Evolutionary conservation across 2,888 invertebrate genomes (phyloP).

Genomic region (Atrina japonica): DNA sequence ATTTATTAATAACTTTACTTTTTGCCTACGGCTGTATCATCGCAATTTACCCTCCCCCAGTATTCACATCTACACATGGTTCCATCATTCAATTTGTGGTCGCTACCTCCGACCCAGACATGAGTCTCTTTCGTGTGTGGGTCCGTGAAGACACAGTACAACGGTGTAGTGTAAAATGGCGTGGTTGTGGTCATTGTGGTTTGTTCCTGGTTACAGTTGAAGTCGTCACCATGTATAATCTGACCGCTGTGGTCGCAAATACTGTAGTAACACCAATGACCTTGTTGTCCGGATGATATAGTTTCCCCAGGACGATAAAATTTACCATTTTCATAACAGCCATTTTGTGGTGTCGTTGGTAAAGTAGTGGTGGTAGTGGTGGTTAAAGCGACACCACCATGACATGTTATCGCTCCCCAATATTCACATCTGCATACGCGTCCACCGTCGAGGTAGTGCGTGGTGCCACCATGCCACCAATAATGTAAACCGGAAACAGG

Average conservation of each 20-base stretch:
- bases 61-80: constrained; percentile 22
- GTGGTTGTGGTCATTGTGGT: constrained; percentile 11
- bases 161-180: constrained; percentile 3
- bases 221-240: constrained; percentile 7
- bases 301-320: constrained; percentile 14
- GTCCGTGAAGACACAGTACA: constrained; percentile 19
- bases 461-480: no score
- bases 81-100: constrained; percentile 12
- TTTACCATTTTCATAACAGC: constrained; percentile 2
- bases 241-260: constrained; percentile 8
- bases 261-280: constrained; percentile 14
- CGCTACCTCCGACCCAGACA: constrained; percentile 24
- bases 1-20: no score
- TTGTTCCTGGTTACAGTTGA: constrained; percentile 1
- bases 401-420: no score
- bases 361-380: neutral
- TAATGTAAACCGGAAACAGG: no score
- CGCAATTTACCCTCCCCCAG: constrained; percentile 21
- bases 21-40: constrained; percentile 17
- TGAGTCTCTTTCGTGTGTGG: neutral
- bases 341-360: neutral
- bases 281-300: constrained; percentile 1
- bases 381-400: no score
- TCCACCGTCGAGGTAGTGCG: no score
- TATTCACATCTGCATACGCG: no score